These are phyloP conservation scores for Drosophila merina DNA, from an alignment of 2,888 invertebrate species.

Conservation along the genomic window DNA sequence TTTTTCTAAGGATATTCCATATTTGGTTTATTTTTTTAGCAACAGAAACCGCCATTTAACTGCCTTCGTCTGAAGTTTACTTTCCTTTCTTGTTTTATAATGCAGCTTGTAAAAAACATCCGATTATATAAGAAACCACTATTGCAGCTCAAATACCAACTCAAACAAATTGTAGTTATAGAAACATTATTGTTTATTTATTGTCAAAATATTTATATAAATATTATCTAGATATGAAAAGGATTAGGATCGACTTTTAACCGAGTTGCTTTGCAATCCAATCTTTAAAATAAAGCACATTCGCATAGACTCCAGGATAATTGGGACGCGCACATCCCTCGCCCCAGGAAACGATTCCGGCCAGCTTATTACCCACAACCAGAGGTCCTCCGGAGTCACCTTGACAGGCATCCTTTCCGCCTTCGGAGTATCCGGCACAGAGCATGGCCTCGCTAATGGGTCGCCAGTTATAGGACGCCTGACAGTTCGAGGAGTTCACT, in stretches of 20 bases:
- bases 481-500: slow-evolving; percentile 53
- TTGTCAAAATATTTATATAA: not conserved
- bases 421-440: slow-evolving; percentile 62
- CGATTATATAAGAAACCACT: not conserved
- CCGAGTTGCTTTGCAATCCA: slow-evolving; percentile 60
- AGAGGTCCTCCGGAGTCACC: slow-evolving; percentile 75
- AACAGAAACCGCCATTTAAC: no score
- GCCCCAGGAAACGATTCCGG: slow-evolving; percentile 77
- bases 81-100: not conserved
- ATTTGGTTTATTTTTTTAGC: no score
- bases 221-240: not conserved
- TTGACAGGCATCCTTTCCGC: slow-evolving; percentile 74
- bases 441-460: slow-evolving; percentile 69
- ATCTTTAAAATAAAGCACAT: slow-evolving; percentile 48
- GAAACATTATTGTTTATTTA: not conserved
- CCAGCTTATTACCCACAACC: slow-evolving; percentile 44
- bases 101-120: not conserved
- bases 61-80: no score
- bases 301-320: slow-evolving; percentile 71
- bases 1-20: no score
- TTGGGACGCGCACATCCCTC: slow-evolving; percentile 65
- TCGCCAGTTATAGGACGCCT: slow-evolving; percentile 61
- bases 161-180: not conserved
- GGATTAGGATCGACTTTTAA: not conserved
- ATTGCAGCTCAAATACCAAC: no score